Percentiles rank a stretch among this genome's conserved stretches.
Conservation (phyloP, 2,797 vertebrate genomes). For the Fundulus diaphanus region DNA sequence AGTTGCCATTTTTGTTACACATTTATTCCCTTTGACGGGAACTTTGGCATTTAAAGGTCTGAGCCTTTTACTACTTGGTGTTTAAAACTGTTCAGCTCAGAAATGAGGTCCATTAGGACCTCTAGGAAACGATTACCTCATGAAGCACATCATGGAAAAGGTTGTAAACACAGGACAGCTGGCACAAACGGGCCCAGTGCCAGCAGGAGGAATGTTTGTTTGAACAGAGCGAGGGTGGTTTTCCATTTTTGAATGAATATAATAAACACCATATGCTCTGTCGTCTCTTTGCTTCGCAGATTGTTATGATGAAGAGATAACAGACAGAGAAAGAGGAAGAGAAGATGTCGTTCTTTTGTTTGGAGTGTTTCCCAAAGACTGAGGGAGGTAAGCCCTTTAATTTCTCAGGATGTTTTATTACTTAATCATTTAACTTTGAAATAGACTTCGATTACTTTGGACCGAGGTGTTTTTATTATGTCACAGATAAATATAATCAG, state of each 20-base stretch:
- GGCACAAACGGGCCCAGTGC: conserved; percentile 10
- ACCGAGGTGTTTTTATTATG: neutral
- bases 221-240: neutral
- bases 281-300: conserved; percentile 34
- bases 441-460: neutral
- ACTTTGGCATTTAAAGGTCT: neutral
- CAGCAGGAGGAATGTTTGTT: neutral
- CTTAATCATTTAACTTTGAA: neutral
- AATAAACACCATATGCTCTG: neutral
- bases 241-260: neutral
- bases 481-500: neutral
- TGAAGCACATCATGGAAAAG: conserved; percentile 48
- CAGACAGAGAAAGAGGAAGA: conserved; percentile 35
- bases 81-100: conserved; percentile 2
- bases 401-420: neutral
- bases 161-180: conserved; percentile 11
- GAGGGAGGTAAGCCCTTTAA: conserved; percentile 56
- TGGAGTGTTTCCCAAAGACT: conserved; percentile 67
- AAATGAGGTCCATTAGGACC: conserved; percentile 15
- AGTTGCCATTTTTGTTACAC: neutral
- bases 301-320: conserved; percentile 62
- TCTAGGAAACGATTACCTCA: conserved; percentile 35
- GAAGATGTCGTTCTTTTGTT: conserved; percentile 77
- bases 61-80: neutral
- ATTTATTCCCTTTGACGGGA: conserved; percentile 2